Evolutionary conservation across 2,113 vertebrate species (phyloP).

Genomic region (Alectura lathami): DNA sequence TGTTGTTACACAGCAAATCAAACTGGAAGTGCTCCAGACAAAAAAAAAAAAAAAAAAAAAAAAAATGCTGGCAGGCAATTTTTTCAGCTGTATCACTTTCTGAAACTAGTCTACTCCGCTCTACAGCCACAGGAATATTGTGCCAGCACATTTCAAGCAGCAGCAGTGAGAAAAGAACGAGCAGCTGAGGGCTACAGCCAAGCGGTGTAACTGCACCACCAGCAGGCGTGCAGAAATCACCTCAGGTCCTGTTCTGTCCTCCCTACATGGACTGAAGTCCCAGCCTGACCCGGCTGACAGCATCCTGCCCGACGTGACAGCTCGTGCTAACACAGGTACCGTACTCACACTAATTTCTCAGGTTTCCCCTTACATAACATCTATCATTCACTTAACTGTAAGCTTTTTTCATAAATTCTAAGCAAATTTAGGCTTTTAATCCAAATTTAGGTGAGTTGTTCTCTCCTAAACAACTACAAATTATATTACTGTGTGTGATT

Average conservation of each 20-base stretch:
- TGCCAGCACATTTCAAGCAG: not conserved
- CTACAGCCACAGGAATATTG: not conserved
- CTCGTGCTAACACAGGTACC: not conserved
- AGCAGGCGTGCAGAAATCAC: not conserved
- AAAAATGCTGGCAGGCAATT: not conserved
- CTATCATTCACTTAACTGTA: not conserved
- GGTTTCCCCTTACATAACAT: not conserved
- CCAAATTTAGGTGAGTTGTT: not conserved
- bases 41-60: too few relatives aligned
- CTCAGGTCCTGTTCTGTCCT: not conserved
- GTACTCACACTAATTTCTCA: not conserved
- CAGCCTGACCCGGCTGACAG: not conserved
- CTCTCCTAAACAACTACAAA: not conserved
- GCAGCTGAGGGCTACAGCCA: not conserved
- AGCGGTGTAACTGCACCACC: not conserved
- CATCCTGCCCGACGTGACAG: not conserved
- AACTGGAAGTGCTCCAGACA: not conserved
- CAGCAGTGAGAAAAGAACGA: fast-evolving
- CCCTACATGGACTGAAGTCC: not conserved
- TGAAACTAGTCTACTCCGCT: not conserved
- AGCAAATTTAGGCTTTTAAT: not conserved
- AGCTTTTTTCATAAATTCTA: not conserved
- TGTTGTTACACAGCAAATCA: too few relatives aligned
- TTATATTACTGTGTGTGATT: fast-evolving
- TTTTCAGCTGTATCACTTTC: not conserved